Percentiles rank a stretch among this genome's conserved stretches.
Evolutionary conservation across 1,140 invertebrate species (phyloP).

Genomic region (Drosophila chauvacae): DNA sequence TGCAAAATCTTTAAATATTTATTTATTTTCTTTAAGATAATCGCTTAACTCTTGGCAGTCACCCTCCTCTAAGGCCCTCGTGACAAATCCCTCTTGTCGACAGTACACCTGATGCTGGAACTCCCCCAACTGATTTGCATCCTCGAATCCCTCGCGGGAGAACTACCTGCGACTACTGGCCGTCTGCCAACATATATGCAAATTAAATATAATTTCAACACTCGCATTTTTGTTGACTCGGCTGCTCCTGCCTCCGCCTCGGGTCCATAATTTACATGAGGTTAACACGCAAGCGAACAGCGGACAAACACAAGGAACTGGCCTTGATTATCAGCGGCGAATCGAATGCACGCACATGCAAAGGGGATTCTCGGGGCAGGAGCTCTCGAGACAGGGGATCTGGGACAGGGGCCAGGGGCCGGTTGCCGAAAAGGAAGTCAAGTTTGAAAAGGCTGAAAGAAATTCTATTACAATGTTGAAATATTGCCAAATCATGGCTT

Average conservation of each 20-base stretch:
- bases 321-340: constrained; percentile 74
- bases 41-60: not conserved
- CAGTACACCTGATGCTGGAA: constrained; percentile 46
- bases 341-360: constrained; percentile 70
- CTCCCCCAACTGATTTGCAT: constrained; percentile 61
- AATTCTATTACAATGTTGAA: constrained; percentile 82
- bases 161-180: constrained; percentile 14
- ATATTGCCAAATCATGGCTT: constrained; percentile 82
- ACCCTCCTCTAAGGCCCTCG: not conserved
- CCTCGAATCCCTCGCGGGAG: constrained; percentile 9
- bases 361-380: constrained; percentile 7
- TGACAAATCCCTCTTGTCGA: constrained; percentile 42
- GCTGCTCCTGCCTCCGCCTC: constrained; percentile 45
- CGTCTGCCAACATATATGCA: constrained; percentile 66
- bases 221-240: constrained; percentile 71
- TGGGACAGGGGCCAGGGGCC: constrained; percentile 2
- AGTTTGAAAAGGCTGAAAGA: constrained; percentile 60
- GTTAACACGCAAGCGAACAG: constrained; percentile 74
- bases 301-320: constrained; percentile 48
- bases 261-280: constrained; percentile 78
- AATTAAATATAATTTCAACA: constrained; percentile 83
- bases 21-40: not conserved
- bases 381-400: not conserved
- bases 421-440: constrained; percentile 56
- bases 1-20: not conserved